Evolutionary conservation across 2,888 invertebrate species (phyloP).

Genomic region (Protodeltote pygarga): DNA sequence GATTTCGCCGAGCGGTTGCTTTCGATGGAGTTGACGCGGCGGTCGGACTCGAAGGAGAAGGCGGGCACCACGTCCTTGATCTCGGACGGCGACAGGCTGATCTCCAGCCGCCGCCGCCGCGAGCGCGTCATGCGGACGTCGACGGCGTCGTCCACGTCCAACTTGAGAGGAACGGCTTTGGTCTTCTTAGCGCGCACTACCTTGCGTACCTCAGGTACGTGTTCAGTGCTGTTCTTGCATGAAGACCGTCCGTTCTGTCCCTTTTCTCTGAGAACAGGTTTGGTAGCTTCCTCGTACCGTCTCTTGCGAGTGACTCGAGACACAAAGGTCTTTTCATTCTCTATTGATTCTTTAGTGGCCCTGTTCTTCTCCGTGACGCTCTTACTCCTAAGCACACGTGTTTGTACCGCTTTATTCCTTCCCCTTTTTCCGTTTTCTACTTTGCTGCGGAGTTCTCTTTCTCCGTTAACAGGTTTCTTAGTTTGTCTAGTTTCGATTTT

Average conservation of each 20-base stretch:
- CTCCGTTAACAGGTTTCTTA: slow-evolving; percentile 54
- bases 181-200: slow-evolving; percentile 64
- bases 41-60: slow-evolving; percentile 75
- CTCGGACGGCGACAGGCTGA: slow-evolving; percentile 76
- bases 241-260: slow-evolving; percentile 73
- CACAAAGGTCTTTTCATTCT: slow-evolving; percentile 71
- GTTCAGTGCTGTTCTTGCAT: slow-evolving; percentile 54
- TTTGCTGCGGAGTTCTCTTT: slow-evolving; percentile 60
- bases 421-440: slow-evolving; percentile 45
- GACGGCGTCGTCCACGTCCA: slow-evolving; percentile 51
- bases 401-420: slow-evolving; percentile 39
- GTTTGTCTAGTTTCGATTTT: slow-evolving; percentile 64
- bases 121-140: slow-evolving; percentile 76
- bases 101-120: slow-evolving; percentile 68
- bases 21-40: slow-evolving; percentile 67
- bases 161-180: slow-evolving; percentile 46
- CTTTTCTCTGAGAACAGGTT: slow-evolving; percentile 78
- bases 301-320: slow-evolving; percentile 71
- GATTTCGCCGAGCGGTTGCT: slow-evolving; percentile 63
- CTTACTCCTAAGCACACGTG: slow-evolving; percentile 51
- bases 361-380: slow-evolving; percentile 58
- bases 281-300: slow-evolving; percentile 67
- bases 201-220: slow-evolving; percentile 56
- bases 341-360: slow-evolving; percentile 78
- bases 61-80: slow-evolving; percentile 64